Base-by-base conservation (phyloP, 2,113 vertebrate genomes). In the Melanocharis versteri region DNA sequence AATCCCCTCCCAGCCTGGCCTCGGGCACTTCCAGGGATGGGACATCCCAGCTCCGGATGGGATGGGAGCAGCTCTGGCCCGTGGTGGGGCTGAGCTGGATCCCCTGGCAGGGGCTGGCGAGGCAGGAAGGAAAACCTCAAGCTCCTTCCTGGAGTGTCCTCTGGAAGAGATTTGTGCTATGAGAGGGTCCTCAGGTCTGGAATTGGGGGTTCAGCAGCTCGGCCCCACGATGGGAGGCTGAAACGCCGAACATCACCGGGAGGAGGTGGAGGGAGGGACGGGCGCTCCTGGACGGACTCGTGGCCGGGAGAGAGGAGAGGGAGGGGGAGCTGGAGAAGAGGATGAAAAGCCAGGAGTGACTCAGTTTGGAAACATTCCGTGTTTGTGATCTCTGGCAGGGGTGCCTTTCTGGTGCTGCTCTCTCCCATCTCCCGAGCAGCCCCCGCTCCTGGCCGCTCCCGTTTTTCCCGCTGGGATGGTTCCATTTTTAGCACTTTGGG, bases 91-190 rank as follows among this genome's bases (percentile, higher is more conserved):
- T 10, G 11, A 12, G 40, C 23, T 31, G 78, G 30, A 6, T 22
- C 33, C 75, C 58, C 69, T 31, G 62, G 79, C 60, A 73, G 9
- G 21, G 18, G 14, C 39, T 23, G 60, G 5, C 17, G 4, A 31
- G 56, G 78, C 60, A 51, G 48, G 71, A 39, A 35, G n/a, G 62
- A 33, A 65, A 86, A 24, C 5, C 47, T 60, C 2, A 56, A 76
- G 6, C 61, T 42, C 26, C 62, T 35, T 10, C 81, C 81, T 30
- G 1, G 60, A 26, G 5, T 2, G 22, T 16, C 50, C 40, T 47
- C 47, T 17, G 1, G 44, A 11, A 58, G 53, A 2, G 13, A 10
- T 54, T 73, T 7, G 50, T 57, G 4, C 72, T 16, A 1, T 0
- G 2, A 54, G 51, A 9, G 22, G 72, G 6, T 7, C 30, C 64